Base-by-base conservation (phyloP, 2,797 vertebrate genomes). In the Enteromius radiatus region DNA sequence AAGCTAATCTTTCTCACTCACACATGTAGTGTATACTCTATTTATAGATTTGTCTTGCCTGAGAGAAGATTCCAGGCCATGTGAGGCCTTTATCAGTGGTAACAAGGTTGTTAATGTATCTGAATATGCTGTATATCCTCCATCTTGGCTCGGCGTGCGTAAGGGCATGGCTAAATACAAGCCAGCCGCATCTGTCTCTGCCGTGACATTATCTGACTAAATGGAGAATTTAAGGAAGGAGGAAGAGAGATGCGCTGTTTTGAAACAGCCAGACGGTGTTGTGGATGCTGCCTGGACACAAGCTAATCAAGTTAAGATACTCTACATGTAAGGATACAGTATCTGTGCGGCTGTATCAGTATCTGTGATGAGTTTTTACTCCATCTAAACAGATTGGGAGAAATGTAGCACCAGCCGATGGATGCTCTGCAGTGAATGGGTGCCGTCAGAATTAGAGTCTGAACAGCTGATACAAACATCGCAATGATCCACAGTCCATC, bases 1-100 rank as follows among this genome's bases (percentile, higher is more conserved):
- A 93, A 93, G 91, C 95, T 96, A 96, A 97, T 97, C 96, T 95
- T 95, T 95, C 95, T 95, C 94, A 91, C 93, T 91, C 93, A 89
- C 89, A 92, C 90, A 91, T 91, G 93, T 91, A 92, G 93, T 94
- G 94, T 94, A 95, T 92, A 93, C 91, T 92, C 90, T 79, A 85
- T 90, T 89, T 93, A 86, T 87, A 88, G 85, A 87, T 88, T 84
- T 79, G 86, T 86, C 88, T 89, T 86, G 91, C 91, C 90, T 85
- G 76, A 43, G 80, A 86, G 87, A 88, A 88, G 87, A 88, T 86
- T 78, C 70, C 73, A 56, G 88, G 80, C 88, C 83, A 47, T 83
- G 84, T 71, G 84, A 80, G 85, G 89, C 86, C 81, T 87, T 87
- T 86, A 86, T 89, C 87, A 91, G 89, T 83, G 89, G 89, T 93